Percentiles rank a stretch among this genome's conserved stretches.
phyloP scores from a whole-genome alignment of 2,888 invertebrate species.

The Julus scanicus region DNA sequence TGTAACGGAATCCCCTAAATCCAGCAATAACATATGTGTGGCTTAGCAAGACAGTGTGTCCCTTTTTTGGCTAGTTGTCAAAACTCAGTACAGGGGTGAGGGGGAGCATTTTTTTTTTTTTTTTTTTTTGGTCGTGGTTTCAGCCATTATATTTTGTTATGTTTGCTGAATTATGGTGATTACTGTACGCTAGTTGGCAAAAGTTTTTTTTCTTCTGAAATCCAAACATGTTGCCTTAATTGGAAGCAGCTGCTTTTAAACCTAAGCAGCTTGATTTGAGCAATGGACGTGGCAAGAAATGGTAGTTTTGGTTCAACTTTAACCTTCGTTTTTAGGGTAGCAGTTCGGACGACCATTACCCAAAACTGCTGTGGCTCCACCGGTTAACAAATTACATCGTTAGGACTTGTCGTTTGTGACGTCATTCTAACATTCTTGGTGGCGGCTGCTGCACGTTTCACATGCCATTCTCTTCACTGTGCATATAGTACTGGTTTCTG shows the following conservation, averaged over 20 bases:
- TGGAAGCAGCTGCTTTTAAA: background rate
- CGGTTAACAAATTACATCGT: background rate
- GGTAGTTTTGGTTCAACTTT: background rate
- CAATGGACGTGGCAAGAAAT: background rate
- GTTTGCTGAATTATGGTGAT: background rate
- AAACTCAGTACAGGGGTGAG: background rate
- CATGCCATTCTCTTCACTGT: background rate
- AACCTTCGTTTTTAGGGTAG: too few species aligned
- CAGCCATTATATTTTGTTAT: background rate
- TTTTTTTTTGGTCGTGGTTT: background rate
- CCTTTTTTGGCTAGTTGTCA: background rate
- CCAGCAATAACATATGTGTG: background rate
- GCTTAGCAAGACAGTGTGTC: background rate
- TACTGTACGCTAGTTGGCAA: background rate
- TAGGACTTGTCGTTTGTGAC: background rate
- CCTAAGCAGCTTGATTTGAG: background rate
- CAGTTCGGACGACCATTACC: background rate
- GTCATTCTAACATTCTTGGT: background rate
- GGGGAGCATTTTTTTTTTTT: conserved; percentile 2
- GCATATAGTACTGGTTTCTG: background rate
- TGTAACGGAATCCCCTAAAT: conserved; percentile 1
- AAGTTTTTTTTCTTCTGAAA: background rate
- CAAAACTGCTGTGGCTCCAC: background rate
- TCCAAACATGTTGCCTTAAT: conserved; percentile 16
- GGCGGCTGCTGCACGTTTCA: background rate